Evolutionary conservation across 30 jellyfish, hydroid and myxozoan species (phyloP), one percentile per base, ranked within the genome.

Genomic region (Aurelia aurita complex sp. Pacific): DNA sequence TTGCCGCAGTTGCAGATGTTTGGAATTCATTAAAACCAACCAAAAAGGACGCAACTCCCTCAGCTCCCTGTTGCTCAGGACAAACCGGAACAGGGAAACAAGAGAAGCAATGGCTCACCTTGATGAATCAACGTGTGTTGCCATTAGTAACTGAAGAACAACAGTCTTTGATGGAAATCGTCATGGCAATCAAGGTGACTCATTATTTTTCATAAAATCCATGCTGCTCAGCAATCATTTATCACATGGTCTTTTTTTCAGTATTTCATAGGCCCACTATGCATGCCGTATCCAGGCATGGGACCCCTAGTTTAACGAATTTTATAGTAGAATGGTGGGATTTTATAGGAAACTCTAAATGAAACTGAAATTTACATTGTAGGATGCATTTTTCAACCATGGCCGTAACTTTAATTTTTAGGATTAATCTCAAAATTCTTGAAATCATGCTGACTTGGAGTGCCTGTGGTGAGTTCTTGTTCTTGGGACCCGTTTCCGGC

Each of bases 1-100:
- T 94, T 34, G 97, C 98, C 4, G 90, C 98, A 10, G 85, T 84
- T 35, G 98, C 98, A 18, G 98, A 94, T 62, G 98, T 94, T 9
- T 94, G 98, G 98, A 77, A 73, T 55, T 79, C 80, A 10, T 57
- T 89, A 9, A 88, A 81, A 68, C 35, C 12, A 38, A 1, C 54
- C 11, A 67, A 34, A 7, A 66, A 15, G 62, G 87, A 62, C 17
- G 51, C 38, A 4, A 46, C 14, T 46, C 57, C 57, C 57, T 46
- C 57, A 46, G 57, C 57, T 46, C 57, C 57, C 16, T 10, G 38
- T 38, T 10, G 40, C 85, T 16, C 75, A 55, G 29, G 36, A 36
- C 64, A 53, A 29, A 14, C 73, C 69, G 70, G 62, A 33, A 50
- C 53, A 12, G 78, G 60, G 34, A 69, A 38, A n/a, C 68, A 61